Base-by-base conservation (phyloP, 2,797 vertebrate species). In the Molossus molossus region DNA sequence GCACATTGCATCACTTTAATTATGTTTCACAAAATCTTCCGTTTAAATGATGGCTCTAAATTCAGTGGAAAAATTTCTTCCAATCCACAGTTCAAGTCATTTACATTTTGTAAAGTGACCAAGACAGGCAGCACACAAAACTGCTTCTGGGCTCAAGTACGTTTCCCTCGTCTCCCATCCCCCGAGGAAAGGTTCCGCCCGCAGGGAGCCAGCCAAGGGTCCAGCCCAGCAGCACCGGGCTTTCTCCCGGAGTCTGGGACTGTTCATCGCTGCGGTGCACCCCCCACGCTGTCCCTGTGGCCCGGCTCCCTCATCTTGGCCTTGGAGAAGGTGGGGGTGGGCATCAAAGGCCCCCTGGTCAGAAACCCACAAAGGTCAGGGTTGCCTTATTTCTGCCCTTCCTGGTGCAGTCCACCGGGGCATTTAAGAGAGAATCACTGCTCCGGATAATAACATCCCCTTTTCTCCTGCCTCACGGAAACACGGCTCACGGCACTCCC, bases 1-100 rank as follows among this genome's bases (percentile, higher is more conserved):
- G 15, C 25, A 23, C 14, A 72, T 72, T 75, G 29, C 89, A 83
- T 73, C 27, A 23, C 45, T n/a, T 83, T 82, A 8, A 69, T 33
- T 83, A n/a, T 25, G 13, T 50, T 76, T 69, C 91, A 81, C 85
- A 88, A 95, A 91, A 73, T 64, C 33, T 25, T 76, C 27, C 4
- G 27, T 25, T 72, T 94, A 65, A 90, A 87, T 79, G 64, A 87
- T 15, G 69, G 6, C 69, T 89, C 37, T 27, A 75, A 15, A 48
- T 83, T 87, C 48, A 90, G 9, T 20, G 40, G 80, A 65, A 87
- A 25, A 33, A 6, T 64, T 53, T 91, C 79, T 80, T 72, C 67
- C 55, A 86, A 79, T 60, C 27, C 21, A 27, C 6, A 58, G 15
- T 65, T 73, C 17, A 5, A 73, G 33, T 75, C 60, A n/a, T 58